Percentiles rank a stretch among this genome's conserved stretches.
Evolutionary conservation across 2,888 invertebrate genomes (phyloP).

Genomic region (Dynastes maya): DNA sequence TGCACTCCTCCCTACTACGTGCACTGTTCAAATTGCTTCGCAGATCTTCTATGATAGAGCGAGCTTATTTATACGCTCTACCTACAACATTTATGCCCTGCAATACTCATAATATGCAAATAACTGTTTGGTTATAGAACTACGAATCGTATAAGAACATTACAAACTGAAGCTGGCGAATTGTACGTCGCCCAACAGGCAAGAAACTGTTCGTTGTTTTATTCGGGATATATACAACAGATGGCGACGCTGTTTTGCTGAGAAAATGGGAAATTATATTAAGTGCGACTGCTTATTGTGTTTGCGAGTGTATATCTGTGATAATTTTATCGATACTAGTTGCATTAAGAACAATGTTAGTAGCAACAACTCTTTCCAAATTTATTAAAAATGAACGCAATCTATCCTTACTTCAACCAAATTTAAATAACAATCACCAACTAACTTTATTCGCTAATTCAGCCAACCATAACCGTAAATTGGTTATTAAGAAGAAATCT

Average conservation of each 20-base stretch:
- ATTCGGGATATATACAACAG: conserved; percentile 6
- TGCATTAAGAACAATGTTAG: too few relatives aligned
- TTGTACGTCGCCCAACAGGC: not conserved
- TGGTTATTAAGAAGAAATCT: not conserved
- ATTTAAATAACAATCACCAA: not conserved
- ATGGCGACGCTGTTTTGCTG: not conserved
- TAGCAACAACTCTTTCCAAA: too few relatives aligned
- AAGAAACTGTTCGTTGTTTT: conserved; percentile 5
- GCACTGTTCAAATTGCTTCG: not conserved
- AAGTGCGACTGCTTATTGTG: not conserved
- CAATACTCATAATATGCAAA: conserved; percentile 30
- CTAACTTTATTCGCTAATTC: not conserved
- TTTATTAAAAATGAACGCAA: too few relatives aligned
- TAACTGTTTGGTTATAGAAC: conserved; percentile 28
- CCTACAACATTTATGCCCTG: conserved; percentile 21
- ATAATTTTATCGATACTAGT: too few relatives aligned
- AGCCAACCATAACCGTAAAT: not conserved
- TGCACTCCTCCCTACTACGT: not conserved
- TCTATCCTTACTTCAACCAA: not conserved
- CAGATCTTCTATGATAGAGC: not conserved
- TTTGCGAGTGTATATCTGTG: not conserved
- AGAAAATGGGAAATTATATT: conserved; percentile 7
- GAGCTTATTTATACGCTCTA: conserved; percentile 6
- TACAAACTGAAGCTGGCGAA: conserved; percentile 1
- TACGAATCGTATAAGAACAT: conserved; percentile 24